Percentiles rank a stretch among this genome's conserved stretches.
These are phyloP conservation scores for Lophotis ruficrista DNA, from an alignment of 2,113 vertebrate species.

Conservation along the genomic window DNA sequence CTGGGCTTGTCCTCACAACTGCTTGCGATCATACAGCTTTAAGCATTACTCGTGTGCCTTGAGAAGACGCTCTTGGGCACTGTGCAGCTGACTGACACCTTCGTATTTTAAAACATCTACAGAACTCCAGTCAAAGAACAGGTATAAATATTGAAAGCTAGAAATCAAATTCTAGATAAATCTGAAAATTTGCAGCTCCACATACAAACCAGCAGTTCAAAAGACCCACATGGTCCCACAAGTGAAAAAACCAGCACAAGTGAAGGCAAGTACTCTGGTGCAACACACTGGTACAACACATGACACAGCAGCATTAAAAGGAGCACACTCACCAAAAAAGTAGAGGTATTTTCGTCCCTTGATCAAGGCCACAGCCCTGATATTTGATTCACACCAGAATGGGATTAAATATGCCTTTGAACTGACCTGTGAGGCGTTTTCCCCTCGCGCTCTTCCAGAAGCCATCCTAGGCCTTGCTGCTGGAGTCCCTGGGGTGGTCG, in stretches of 20 bases:
- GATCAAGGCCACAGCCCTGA: background rate
- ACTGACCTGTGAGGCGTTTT: slow-evolving; percentile 80
- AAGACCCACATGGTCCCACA: background rate
- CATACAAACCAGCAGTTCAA: background rate
- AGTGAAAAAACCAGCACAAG: background rate
- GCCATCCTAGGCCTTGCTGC: slow-evolving; percentile 79
- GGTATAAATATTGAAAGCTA: background rate
- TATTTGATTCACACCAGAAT: background rate
- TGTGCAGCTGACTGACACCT: background rate
- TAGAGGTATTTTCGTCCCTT: background rate
- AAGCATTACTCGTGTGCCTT: accelerated
- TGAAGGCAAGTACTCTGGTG: background rate
- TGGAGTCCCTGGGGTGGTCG: slow-evolving; percentile 78
- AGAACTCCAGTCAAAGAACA: background rate
- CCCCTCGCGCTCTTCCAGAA: slow-evolving; percentile 84
- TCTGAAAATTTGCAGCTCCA: background rate
- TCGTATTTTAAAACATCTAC: background rate
- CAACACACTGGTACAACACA: accelerated
- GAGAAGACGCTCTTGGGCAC: background rate
- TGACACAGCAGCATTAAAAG: background rate
- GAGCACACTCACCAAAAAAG: background rate
- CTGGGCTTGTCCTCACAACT: background rate
- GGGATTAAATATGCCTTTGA: background rate
- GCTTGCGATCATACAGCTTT: background rate
- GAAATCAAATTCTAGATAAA: background rate